A percentile compares a stretch with the other conserved stretches of the same genome.
phyloP scores from a whole-genome alignment of 2,797 vertebrate genomes.

The Anabacerthia variegaticeps region DNA sequence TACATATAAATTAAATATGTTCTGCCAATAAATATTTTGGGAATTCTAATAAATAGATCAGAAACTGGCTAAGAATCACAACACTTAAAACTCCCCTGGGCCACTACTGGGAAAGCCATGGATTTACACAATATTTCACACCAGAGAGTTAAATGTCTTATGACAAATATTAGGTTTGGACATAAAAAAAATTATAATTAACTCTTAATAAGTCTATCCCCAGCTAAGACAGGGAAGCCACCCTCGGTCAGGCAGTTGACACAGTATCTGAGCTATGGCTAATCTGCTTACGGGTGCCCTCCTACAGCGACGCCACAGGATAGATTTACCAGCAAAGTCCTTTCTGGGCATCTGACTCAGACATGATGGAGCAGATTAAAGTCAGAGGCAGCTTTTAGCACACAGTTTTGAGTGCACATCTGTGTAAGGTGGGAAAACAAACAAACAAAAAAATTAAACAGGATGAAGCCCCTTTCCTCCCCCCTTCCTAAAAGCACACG shows the following conservation, averaged over 20 bases:
- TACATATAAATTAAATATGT: background rate
- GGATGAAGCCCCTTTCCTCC: background rate
- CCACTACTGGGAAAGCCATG: background rate
- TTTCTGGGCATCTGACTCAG: slow-evolving; percentile 61
- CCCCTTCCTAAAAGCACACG: background rate
- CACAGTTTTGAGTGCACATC: background rate
- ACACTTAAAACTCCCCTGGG: background rate
- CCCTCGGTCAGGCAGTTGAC: background rate
- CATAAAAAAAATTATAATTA: background rate
- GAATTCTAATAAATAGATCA: background rate
- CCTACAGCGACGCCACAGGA: background rate
- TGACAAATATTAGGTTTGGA: rapidly evolving
- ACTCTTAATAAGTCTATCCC: background rate
- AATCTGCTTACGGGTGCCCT: slow-evolving; percentile 47
- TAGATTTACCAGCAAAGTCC: slow-evolving; percentile 44
- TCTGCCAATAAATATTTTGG: background rate
- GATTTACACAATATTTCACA: background rate
- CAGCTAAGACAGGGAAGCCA: background rate
- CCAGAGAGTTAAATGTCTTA: background rate
- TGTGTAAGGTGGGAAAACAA: background rate
- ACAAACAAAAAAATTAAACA: background rate
- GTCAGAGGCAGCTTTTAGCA: slow-evolving; percentile 18
- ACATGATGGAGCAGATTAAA: slow-evolving; percentile 56
- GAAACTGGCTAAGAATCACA: background rate
- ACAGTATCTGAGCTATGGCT: background rate